Evolutionary conservation across 2,797 vertebrate species (phyloP).

Genomic region (Eospalax fontanierii): DNA sequence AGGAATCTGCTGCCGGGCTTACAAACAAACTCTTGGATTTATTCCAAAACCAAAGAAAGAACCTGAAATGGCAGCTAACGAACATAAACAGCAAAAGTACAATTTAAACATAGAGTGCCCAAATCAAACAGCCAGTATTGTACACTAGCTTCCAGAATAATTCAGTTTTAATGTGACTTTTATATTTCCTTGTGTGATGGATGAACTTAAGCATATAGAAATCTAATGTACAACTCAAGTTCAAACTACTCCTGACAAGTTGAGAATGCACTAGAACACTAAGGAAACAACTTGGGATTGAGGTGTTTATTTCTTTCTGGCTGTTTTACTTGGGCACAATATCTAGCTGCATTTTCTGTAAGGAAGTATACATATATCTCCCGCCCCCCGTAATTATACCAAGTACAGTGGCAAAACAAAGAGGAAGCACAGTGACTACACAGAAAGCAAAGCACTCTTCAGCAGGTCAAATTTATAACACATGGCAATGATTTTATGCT

Average conservation of each 20-base stretch:
- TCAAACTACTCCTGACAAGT: conserved; percentile 77
- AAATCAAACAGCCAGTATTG: conserved; percentile 77
- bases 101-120: conserved; percentile 83
- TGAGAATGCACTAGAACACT: conserved; percentile 80
- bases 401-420: conserved; percentile 78
- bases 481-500: conserved; percentile 82
- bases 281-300: conserved; percentile 81
- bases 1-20: conserved; percentile 86
- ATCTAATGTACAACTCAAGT: conserved; percentile 79
- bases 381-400: conserved; percentile 75
- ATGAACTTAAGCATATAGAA: conserved; percentile 79
- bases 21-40: conserved; percentile 86
- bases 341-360: conserved; percentile 79
- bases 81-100: conserved; percentile 55
- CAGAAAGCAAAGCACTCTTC: conserved; percentile 75
- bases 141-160: conserved; percentile 79
- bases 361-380: conserved; percentile 59
- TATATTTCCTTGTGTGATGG: conserved; percentile 78
- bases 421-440: conserved; percentile 66
- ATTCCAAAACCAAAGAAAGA: conserved; percentile 87
- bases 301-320: conserved; percentile 84
- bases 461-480: conserved; percentile 83
- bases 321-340: conserved; percentile 75
- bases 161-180: conserved; percentile 79
- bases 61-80: conserved; percentile 80